Percentiles rank a stretch among this genome's conserved stretches.
phyloP scores from a whole-genome alignment of 2,888 invertebrate species.

The Lysandra bellargus region DNA sequence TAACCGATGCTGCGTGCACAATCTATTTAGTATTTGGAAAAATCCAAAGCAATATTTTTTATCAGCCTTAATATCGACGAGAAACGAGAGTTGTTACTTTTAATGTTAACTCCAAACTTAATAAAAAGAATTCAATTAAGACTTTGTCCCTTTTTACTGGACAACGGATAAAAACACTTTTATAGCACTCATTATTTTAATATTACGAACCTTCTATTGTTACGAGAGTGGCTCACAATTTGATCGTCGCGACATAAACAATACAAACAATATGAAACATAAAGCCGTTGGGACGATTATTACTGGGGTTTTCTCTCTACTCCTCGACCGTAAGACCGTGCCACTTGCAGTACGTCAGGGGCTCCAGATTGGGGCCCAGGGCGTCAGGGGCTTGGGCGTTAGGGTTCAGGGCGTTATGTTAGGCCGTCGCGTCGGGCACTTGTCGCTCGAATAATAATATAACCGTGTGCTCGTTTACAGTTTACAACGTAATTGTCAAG shows the following conservation, averaged over 20 bases:
- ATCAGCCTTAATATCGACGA: not conserved
- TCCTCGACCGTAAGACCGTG: slow-evolving; percentile 34
- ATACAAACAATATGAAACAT: slow-evolving; percentile 21
- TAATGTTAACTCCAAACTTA: not conserved
- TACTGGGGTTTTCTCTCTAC: slow-evolving; percentile 28
- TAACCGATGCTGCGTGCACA: no score
- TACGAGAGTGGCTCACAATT: not conserved
- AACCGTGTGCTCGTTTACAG: not conserved
- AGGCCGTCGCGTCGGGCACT: not conserved
- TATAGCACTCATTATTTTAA: not conserved
- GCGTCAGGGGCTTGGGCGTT: not conserved
- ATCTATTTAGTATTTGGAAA: not conserved
- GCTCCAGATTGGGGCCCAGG: not conserved
- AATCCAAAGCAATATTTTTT: not conserved
- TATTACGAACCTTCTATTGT: slow-evolving; percentile 7
- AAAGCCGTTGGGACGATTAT: slow-evolving; percentile 10
- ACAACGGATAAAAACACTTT: slow-evolving; percentile 1
- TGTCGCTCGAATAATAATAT: not conserved
- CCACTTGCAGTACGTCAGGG: not conserved
- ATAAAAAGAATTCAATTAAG: not conserved
- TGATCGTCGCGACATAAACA: not conserved
- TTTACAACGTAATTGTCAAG: not conserved
- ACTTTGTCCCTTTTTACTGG: not conserved
- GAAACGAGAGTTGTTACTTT: not conserved
- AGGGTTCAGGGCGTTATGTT: not conserved